Evolutionary conservation across 2,888 invertebrate species (phyloP).

Genomic region (Ceramica pisi): DNA sequence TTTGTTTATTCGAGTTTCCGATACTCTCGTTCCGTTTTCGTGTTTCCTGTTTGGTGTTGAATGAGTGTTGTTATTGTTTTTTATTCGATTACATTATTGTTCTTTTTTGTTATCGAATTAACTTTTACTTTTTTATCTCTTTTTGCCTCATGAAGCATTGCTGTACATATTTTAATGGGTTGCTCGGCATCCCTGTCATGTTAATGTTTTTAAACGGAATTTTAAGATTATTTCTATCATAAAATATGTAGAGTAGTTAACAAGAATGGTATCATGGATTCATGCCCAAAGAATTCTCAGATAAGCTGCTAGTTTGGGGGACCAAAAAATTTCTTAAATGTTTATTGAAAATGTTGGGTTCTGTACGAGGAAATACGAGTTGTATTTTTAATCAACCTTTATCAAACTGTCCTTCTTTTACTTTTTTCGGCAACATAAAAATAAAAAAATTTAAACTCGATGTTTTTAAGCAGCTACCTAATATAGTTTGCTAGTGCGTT

Average conservation of each 20-base stretch:
- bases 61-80: conserved; percentile 65
- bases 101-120: conserved; percentile 46
- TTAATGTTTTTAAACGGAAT: conserved; percentile 54
- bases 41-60: conserved; percentile 73
- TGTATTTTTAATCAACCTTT: neutral
- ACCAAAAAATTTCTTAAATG: conserved; percentile 34
- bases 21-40: conserved; percentile 76
- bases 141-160: conserved; percentile 24
- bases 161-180: conserved; percentile 43
- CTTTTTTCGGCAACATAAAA: neutral
- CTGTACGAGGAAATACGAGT: conserved; percentile 32
- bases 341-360: conserved; percentile 40
- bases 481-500: neutral
- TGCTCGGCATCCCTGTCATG: conserved; percentile 25
- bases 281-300: conserved; percentile 47
- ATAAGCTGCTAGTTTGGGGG: conserved; percentile 45
- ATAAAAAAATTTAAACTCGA: neutral
- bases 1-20: conserved; percentile 77
- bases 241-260: conserved; percentile 61
- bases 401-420: neutral
- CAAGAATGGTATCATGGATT: conserved; percentile 47
- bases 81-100: conserved; percentile 58
- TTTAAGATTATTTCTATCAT: conserved; percentile 53
- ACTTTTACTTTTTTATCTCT: conserved; percentile 40
- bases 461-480: neutral